A percentile compares a stretch with the other conserved stretches of the same genome.
These are phyloP conservation scores for Gastrophysa polygoni DNA, from an alignment of 2,888 invertebrate species.

Conservation along the genomic window DNA sequence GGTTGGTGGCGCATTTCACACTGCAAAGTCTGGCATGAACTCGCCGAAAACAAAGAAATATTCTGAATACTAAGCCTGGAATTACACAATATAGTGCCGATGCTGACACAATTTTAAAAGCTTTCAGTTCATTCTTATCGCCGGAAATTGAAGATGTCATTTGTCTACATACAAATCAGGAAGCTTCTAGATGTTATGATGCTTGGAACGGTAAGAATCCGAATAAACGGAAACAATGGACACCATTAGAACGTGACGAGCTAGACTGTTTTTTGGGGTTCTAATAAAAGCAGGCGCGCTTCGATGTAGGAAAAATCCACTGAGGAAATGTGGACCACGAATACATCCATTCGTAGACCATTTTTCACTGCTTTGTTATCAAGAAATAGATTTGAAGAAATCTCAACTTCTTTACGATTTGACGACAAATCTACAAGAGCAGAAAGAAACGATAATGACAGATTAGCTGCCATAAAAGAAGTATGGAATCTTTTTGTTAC, in stretches of 20 bases:
- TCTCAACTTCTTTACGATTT: constrained; percentile 19
- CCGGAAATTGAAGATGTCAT: constrained; percentile 19
- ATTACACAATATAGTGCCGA: not conserved
- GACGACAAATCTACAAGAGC: constrained; percentile 20
- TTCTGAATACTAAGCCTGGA: constrained; percentile 4
- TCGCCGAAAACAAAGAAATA: constrained; percentile 8
- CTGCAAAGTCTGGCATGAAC: constrained; percentile 11
- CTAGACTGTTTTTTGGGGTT: constrained; percentile 23
- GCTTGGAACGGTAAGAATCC: constrained; percentile 19
- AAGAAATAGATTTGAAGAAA: constrained; percentile 11
- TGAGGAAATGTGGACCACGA: constrained; percentile 25
- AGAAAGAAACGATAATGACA: constrained; percentile 22
- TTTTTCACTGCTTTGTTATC: constrained; percentile 13
- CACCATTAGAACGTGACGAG: constrained; percentile 17
- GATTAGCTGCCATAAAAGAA: constrained; percentile 24
- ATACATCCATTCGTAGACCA: constrained; percentile 22
- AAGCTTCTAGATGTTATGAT: constrained; percentile 19
- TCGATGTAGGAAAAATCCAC: constrained; percentile 24
- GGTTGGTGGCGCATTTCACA: constrained; percentile 10
- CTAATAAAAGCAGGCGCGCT: constrained; percentile 25
- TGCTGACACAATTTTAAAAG: not conserved
- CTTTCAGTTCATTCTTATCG: constrained; percentile 18
- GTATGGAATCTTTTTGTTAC: constrained; percentile 24
- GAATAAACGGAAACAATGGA: constrained; percentile 15
- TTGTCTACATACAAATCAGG: constrained; percentile 21